phyloP scores from a whole-genome alignment of 2,113 vertebrate genomes.

The Mesembrinibis cayennensis region DNA sequence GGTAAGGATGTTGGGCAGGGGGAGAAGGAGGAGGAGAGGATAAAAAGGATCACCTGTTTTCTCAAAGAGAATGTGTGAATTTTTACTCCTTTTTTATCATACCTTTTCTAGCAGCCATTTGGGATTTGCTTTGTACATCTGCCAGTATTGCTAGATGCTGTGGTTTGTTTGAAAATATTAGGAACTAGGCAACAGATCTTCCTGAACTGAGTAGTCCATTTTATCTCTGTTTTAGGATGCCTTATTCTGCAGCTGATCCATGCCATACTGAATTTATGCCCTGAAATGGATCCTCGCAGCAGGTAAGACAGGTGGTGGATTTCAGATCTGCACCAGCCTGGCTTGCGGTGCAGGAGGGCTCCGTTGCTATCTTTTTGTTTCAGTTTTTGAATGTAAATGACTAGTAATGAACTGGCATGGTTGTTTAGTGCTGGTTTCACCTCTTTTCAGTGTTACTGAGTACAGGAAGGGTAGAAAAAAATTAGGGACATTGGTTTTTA shows the following conservation, averaged over 20 bases:
- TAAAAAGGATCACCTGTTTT: not conserved
- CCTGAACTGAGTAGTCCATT: not conserved
- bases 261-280: constrained; percentile 92
- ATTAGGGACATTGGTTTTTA: not conserved
- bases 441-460: not conserved
- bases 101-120: not conserved
- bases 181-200: not conserved
- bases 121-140: not conserved
- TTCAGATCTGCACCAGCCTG: not conserved
- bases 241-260: constrained; percentile 94
- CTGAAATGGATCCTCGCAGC: constrained; percentile 85
- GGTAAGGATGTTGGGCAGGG: constrained; percentile 72
- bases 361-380: not conserved
- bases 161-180: not conserved
- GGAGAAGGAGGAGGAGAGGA: not conserved
- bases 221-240: constrained; percentile 78
- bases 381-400: not conserved
- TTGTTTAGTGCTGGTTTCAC: not conserved
- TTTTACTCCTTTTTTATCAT: not conserved
- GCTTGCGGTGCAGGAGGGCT: not conserved
- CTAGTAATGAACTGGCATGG: not conserved
- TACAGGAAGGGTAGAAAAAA: not conserved
- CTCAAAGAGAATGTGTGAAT: not conserved
- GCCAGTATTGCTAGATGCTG: not conserved
- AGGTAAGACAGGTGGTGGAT: constrained; percentile 73